Conservation (phyloP, 2,113 vertebrate species). For the Balaeniceps rex region DNA sequence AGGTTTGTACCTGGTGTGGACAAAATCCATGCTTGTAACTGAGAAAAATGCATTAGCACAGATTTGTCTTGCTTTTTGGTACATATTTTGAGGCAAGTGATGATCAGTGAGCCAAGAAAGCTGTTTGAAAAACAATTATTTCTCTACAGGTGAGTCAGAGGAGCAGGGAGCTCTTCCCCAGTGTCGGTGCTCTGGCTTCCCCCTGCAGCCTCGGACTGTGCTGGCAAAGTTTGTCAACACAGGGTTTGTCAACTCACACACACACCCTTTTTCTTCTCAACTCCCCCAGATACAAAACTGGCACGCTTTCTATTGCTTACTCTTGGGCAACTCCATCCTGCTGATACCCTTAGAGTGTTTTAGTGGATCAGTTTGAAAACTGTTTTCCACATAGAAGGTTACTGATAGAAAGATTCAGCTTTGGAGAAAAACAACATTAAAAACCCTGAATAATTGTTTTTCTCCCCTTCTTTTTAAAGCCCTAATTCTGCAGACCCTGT, state of each 20-base stretch:
- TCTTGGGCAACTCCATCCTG: background rate
- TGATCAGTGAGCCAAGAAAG: background rate
- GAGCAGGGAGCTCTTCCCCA: background rate
- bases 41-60: background rate
- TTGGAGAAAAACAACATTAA: background rate
- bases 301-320: background rate
- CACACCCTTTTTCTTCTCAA: background rate
- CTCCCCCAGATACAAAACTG: background rate
- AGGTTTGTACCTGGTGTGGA: background rate
- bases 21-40: background rate
- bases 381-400: background rate
- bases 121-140: background rate
- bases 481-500: background rate
- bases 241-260: background rate
- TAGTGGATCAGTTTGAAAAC: background rate
- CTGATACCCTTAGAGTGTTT: background rate
- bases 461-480: background rate
- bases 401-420: background rate
- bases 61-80: background rate
- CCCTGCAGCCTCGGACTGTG: background rate
- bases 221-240: background rate
- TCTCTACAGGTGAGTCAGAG: background rate
- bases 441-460: background rate
- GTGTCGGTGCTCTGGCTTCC: rapidly evolving
- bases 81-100: background rate